Base-by-base conservation (phyloP, 2,888 invertebrate genomes). In the Yponomeuta cagnagella region DNA sequence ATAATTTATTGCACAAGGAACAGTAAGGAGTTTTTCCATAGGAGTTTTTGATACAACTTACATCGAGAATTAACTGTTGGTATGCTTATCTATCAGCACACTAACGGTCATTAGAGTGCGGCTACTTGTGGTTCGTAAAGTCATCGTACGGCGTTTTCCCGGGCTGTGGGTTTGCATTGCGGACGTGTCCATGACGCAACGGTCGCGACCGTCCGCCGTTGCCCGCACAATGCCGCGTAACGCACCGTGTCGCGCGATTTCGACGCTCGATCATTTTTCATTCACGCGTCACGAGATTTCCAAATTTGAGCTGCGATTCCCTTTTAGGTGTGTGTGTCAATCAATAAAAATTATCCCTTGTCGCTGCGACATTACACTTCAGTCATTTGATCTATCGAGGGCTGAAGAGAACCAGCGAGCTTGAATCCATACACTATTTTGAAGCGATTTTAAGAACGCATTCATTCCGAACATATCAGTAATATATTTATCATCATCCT, bases 221-320 rank as follows among this genome's bases (percentile, higher is more conserved):
- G 75, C 73, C 77, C 79, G 86, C 80, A 90, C 90, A 91, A 90
- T 89, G 90, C 89, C 86, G 88, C 80, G 85, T 89, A 90, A 91
- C 89, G 86, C 88, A 85, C 85, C 91, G 86, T 90, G 89, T 89
- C 90, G 87, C 83, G 84, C 86, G 88, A 88, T 89, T 88, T 86
- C 79, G 86, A 78, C 87, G 85, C 88, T 87, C 84, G 86, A 86
- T 89, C 86, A 91, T 90, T 90, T 89, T 87, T 90, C 90, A 89
- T 86, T 79, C 78, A 74, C 75, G 72, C 75, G 77, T 73, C 75
- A 74, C 75, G 74, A 72, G 71, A 73, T 76, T 70, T 30, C 70
- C 69, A 72, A 72, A 71, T 72, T 69, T 75, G 76, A 77, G 76
- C 74, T 74, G 79, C 77, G 79, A 85, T 88, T 23, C 23, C 23